phyloP scores from a whole-genome alignment of 2,113 vertebrate genomes.

The Regulus satrapa region DNA sequence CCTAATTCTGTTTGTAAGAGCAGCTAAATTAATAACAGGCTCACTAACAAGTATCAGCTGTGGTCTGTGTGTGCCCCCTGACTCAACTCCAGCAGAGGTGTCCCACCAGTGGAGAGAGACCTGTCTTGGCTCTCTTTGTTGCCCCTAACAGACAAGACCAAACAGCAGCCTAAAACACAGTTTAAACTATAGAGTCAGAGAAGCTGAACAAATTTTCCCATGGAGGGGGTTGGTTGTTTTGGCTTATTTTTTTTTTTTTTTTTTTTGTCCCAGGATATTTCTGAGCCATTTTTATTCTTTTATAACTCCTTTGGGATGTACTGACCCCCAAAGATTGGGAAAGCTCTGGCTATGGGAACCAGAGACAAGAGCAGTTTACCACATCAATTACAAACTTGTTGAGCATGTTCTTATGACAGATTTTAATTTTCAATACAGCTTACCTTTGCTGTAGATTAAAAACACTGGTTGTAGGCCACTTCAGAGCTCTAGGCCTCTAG shows the following conservation, averaged over 20 bases:
- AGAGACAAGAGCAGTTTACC: background rate
- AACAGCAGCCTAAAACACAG: background rate
- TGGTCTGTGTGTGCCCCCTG: background rate
- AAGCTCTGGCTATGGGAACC: background rate
- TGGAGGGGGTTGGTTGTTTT: background rate
- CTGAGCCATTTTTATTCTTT: background rate
- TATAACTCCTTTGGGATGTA: background rate
- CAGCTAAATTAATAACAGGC: background rate
- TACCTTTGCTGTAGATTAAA: background rate
- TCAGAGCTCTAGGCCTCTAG: background rate
- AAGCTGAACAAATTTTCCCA: background rate
- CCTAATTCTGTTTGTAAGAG: background rate
- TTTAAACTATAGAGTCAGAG: background rate
- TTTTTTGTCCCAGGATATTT: background rate
- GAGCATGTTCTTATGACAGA: background rate
- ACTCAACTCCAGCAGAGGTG: background rate
- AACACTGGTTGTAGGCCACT: background rate
- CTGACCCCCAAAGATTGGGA: background rate
- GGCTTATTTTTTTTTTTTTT: background rate
- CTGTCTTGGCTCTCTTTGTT: background rate
- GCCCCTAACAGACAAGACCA: background rate
- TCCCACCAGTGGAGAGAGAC: background rate
- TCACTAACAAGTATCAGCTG: background rate
- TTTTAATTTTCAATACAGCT: background rate
- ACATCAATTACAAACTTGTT: background rate